These are phyloP conservation scores for Archilochus colubris DNA, from an alignment of 2,113 vertebrate species.

Conservation along the genomic window DNA sequence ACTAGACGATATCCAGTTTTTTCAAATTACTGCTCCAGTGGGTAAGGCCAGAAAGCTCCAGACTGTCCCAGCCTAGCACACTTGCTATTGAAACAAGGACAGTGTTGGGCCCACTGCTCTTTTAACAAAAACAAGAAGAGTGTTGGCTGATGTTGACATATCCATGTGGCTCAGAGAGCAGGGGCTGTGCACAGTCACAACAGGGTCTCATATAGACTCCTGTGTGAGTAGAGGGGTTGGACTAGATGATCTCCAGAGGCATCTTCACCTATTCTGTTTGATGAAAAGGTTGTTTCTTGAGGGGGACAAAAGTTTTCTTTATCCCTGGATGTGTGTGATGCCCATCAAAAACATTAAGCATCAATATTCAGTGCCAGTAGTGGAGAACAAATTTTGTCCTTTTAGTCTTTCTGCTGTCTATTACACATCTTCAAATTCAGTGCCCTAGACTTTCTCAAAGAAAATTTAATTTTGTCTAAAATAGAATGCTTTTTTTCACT, in stretches of 20 bases:
- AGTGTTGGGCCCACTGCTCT: no score
- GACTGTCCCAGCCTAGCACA: no score
- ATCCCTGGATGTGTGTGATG: rapidly evolving
- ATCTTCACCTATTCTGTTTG: neutral
- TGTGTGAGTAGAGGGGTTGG: neutral
- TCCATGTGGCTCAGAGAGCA: no score
- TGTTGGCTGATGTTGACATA: no score
- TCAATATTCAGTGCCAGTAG: neutral
- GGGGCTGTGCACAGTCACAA: no score
- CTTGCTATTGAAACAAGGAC: no score
- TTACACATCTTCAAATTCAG: neutral
- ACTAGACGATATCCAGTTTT: no score
- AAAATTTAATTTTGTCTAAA: neutral
- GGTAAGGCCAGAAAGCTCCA: no score
- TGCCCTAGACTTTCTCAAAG: neutral
- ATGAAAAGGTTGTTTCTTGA: neutral
- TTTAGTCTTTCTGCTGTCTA: neutral
- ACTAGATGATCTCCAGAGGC: neutral
- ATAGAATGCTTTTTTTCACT: neutral
- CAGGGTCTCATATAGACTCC: neutral
- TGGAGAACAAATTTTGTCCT: neutral
- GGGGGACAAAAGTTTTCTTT: neutral
- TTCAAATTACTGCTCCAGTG: no score
- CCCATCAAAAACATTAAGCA: neutral
- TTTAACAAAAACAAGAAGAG: no score